phyloP scores from a whole-genome alignment of 2,113 vertebrate genomes.

The Oryzias curvinotus region DNA sequence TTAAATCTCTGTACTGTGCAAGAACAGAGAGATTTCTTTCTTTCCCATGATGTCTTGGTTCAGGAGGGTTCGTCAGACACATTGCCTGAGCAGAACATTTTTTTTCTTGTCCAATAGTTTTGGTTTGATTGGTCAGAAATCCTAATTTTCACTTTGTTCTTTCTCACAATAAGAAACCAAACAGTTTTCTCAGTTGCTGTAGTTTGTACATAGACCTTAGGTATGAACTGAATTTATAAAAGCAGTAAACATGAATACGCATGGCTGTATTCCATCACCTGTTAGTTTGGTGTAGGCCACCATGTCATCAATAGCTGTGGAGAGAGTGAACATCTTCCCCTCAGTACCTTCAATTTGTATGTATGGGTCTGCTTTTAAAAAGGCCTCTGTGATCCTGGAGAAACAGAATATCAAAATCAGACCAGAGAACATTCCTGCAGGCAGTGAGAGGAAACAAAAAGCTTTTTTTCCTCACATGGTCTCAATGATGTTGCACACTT shows the following conservation, averaged over 20 bases:
- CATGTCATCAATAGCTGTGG: constrained; percentile 92
- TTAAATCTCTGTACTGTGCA: too few species aligned
- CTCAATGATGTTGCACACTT: constrained; percentile 90
- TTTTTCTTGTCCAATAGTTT: too few species aligned
- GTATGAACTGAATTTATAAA: neutral
- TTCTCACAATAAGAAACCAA: too few species aligned
- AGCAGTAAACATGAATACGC: neutral
- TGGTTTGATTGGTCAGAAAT: too few species aligned
- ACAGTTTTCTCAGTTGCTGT: too few species aligned
- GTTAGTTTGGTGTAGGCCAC: constrained; percentile 92
- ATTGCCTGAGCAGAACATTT: too few species aligned
- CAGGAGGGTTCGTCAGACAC: too few species aligned
- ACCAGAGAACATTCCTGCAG: neutral
- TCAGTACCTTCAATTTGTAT: constrained; percentile 78
- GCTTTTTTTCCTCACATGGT: constrained; percentile 83
- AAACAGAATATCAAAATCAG: neutral
- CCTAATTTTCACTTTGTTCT: too few species aligned
- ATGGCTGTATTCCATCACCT: constrained; percentile 71
- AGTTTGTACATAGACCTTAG: too few species aligned
- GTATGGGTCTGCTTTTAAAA: constrained; percentile 85
- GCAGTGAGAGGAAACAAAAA: neutral
- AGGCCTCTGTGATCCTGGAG: constrained; percentile 90
- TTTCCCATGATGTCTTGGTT: too few species aligned
- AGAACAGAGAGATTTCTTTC: too few species aligned
- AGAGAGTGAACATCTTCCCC: constrained; percentile 79